These are phyloP conservation scores for Nibea albiflora DNA, from an alignment of 2,113 vertebrate genomes.

Conservation along the genomic window DNA sequence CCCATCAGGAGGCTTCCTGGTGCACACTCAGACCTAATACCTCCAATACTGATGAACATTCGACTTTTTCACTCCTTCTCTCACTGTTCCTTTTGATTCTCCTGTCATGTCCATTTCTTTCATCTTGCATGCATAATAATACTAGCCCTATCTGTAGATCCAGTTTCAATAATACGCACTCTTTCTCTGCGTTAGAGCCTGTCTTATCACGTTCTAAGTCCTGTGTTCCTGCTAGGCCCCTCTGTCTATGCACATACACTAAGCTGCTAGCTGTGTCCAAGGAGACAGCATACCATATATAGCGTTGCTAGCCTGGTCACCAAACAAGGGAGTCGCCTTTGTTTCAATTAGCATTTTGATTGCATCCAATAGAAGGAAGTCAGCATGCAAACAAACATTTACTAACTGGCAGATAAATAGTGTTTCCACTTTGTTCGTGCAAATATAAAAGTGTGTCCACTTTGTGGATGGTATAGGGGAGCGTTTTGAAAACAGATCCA, in stretches of 20 bases:
- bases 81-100: conserved; percentile 8
- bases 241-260: conserved; percentile 5
- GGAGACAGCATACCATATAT: conserved; percentile 15
- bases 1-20: conserved; percentile 61
- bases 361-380: conserved; percentile 41
- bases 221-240: conserved; percentile 9
- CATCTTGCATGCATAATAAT: no score
- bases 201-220: not conserved
- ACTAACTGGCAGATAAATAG: conserved; percentile 51
- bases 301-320: not conserved
- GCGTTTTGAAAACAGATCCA: conserved; percentile 53
- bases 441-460: conserved; percentile 43
- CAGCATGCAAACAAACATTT: conserved; percentile 54
- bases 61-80: not conserved
- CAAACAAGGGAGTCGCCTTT: conserved; percentile 35
- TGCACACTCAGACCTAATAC: conserved; percentile 57
- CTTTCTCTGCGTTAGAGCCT: not conserved
- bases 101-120: not conserved
- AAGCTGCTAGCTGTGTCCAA: conserved; percentile 31
- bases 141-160: not conserved
- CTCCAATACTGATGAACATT: conserved; percentile 42
- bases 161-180: not conserved
- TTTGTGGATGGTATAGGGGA: conserved; percentile 35
- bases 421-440: conserved; percentile 30
- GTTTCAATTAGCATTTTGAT: conserved; percentile 74